Base-by-base conservation (phyloP, 2,797 vertebrate genomes). In the Liparis tanakae region DNA sequence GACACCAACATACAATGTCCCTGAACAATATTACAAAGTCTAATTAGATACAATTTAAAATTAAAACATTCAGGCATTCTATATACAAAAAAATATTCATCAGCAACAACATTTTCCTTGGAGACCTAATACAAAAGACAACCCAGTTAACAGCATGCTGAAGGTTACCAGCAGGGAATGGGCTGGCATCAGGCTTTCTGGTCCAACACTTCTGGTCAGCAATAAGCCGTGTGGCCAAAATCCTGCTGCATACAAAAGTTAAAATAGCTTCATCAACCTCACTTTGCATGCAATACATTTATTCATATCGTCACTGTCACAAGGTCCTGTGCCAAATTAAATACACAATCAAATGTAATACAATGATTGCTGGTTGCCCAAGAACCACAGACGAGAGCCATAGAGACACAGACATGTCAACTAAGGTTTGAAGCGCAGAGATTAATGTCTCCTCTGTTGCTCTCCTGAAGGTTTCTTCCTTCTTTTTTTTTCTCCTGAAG, bases 151-250 rank as follows among this genome's bases (percentile, higher is more conserved):
- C 20, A 44, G 62, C 37, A 70, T 44, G 76, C 67, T 85, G 79
- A 82, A 86, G 86, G 84, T 84, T 76, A 86, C 30, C 82, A 78
- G 82, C 76, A 75, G 82, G 86, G 80, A 79, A 58, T 62, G 63
- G 51, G 80, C 46, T 30, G 61, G 53, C 82, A 82, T 76, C 64
- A 72, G 72, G 78, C 63, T 62, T 54, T 8, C 20, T 58, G 37
- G 64, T 59, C 58, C 20, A 67, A 56, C 62, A 33, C 46, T 9
- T 72, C 22, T 76, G 59, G 74, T 85, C 69, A 80, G 84, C 77
- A 82, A 60, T 70, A 66, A 84, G 81, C 65, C 44, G 43, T 37
- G 41, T 56, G 64, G 77, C 67, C 72, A 69, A 70, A 68, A 69
- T 59, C 77, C 79, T 81, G 78, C 58, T 82, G 78, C 80, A 70